phyloP scores from a whole-genome alignment of 1,140 invertebrate genomes.

The Pseudobourletiella spinata region DNA sequence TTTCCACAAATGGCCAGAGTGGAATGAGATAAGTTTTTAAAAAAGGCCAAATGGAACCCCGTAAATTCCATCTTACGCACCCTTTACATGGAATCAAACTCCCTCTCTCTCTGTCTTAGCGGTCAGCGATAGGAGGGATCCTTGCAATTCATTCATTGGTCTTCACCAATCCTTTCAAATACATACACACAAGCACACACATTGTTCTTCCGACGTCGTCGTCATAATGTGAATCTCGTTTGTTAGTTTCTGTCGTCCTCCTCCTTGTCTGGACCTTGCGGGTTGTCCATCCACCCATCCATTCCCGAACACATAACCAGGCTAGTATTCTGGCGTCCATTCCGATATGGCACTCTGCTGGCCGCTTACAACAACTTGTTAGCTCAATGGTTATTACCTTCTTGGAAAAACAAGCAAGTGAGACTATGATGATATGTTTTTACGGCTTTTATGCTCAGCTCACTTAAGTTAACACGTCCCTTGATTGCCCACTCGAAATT shows the following conservation, averaged over 20 bases:
- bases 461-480: neutral
- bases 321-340: too few relatives aligned
- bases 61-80: neutral
- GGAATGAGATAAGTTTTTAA: slow-evolving; percentile 4
- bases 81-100: neutral
- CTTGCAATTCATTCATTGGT: neutral
- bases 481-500: neutral
- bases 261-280: neutral
- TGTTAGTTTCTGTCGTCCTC: neutral
- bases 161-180: too few relatives aligned
- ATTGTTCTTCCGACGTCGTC: neutral
- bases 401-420: neutral
- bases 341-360: too few relatives aligned
- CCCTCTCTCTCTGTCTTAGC: neutral
- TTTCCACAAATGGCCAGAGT: neutral
- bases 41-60: neutral
- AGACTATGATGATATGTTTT: neutral
- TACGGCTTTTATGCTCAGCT: neutral
- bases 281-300: too few relatives aligned
- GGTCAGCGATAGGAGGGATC: neutral
- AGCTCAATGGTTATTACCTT: neutral
- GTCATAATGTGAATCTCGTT: neutral
- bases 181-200: neutral
- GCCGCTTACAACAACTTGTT: neutral
- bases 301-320: too few relatives aligned